Conservation (phyloP, 1,140 invertebrate species). For the Hyposmocoma kahamanoa region DNA sequence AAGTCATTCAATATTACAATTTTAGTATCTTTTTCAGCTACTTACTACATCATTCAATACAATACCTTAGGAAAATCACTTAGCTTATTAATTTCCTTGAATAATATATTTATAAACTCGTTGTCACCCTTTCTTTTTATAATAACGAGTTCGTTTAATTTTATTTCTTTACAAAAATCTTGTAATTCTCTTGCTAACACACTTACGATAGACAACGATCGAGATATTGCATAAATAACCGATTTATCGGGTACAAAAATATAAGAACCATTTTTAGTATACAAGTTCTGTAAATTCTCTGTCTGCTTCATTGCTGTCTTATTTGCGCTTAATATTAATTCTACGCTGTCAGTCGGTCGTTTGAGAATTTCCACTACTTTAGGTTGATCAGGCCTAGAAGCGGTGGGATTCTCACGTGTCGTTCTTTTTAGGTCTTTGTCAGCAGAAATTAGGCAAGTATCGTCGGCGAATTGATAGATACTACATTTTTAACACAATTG, state of each 20-base stretch:
- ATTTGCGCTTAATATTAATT: too few relatives aligned
- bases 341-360: neutral
- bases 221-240: neutral
- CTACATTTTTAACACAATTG: neutral
- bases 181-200: conserved; percentile 1
- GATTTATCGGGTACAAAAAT: neutral
- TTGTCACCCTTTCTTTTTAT: neutral
- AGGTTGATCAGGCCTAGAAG: conserved; percentile 5
- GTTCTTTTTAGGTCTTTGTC: neutral
- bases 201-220: neutral
- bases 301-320: too few relatives aligned
- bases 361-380: conserved; percentile 1
- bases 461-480: neutral
- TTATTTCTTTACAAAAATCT: neutral
- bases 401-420: neutral
- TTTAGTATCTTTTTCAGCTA: conserved; percentile 10
- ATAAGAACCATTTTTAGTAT: neutral
- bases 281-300: neutral
- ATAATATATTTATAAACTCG: neutral
- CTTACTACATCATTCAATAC: neutral
- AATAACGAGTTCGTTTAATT: neutral
- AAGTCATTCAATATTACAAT: conserved; percentile 25
- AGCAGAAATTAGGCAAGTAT: neutral
- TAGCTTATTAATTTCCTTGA: neutral
- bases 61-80: neutral